Evolutionary conservation across 2,113 vertebrate genomes (phyloP).

Genomic region (Suncus etruscus): DNA sequence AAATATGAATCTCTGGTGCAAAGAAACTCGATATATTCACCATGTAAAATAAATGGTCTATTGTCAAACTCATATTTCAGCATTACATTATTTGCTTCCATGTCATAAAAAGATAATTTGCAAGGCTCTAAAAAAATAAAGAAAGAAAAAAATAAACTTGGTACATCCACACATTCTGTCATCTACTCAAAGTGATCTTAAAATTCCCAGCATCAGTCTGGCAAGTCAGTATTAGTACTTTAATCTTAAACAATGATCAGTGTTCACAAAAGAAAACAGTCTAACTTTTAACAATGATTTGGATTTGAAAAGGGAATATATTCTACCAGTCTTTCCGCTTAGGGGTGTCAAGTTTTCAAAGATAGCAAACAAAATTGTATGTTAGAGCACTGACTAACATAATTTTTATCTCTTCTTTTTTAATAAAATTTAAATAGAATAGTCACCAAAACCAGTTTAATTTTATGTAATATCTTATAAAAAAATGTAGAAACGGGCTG

Average conservation of each 20-base stretch:
- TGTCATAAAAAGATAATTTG: conserved; percentile 84
- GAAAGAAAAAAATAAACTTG: background rate
- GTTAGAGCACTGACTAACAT: background rate
- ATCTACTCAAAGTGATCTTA: background rate
- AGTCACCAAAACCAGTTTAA: background rate
- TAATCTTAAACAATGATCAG: background rate
- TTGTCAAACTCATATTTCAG: conserved; percentile 85
- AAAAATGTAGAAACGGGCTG: background rate
- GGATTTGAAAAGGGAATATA: background rate
- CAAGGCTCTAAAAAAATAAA: conserved; percentile 85
- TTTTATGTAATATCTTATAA: background rate
- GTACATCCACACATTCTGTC: background rate
- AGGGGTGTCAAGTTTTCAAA: background rate
- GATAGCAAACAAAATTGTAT: background rate
- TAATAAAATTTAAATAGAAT: background rate
- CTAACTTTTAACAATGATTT: background rate
- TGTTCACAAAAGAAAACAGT: background rate
- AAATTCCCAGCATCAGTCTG: background rate
- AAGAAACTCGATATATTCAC: conserved; percentile 87
- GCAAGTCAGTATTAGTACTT: background rate
- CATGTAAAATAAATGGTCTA: conserved; percentile 85
- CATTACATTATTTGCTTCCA: conserved; percentile 87
- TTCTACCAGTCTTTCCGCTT: background rate
- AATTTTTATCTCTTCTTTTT: background rate
- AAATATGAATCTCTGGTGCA: conserved; percentile 80